These are phyloP conservation scores for Calcarius lapponicus DNA, from an alignment of 2,797 vertebrate species.

Conservation along the genomic window DNA sequence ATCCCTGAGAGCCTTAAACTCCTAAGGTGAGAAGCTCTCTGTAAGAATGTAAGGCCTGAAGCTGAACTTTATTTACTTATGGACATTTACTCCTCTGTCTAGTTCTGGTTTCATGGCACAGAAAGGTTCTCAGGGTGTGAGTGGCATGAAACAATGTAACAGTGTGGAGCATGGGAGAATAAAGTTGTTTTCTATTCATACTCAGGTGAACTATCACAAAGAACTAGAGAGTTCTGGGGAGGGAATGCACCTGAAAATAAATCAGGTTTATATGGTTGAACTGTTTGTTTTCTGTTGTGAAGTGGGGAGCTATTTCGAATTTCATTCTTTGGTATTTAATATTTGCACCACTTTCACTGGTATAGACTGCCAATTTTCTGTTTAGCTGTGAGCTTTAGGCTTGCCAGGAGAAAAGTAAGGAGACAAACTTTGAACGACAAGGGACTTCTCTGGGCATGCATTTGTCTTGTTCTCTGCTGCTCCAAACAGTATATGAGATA, in stretches of 20 bases:
- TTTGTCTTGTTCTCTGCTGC: neutral
- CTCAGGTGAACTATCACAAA: neutral
- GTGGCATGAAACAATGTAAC: neutral
- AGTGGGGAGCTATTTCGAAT: neutral
- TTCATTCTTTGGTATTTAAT: neutral
- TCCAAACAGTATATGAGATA: neutral
- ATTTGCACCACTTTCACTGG: neutral
- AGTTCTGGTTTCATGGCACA: neutral
- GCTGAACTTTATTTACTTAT: neutral
- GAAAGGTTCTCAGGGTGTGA: neutral
- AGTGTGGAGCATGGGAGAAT: neutral
- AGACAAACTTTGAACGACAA: neutral
- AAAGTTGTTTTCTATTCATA: neutral
- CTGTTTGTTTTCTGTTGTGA: neutral
- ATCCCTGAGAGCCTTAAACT: neutral
- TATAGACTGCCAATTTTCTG: neutral
- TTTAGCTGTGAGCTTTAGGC: neutral
- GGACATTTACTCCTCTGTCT: neutral
- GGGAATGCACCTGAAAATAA: neutral
- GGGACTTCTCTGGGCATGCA: rapidly evolving
- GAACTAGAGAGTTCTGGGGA: neutral
- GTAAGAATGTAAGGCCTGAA: neutral
- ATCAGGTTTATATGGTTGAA: neutral
- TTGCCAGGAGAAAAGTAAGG: neutral
- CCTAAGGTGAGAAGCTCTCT: neutral